A percentile compares a stretch with the other conserved stretches of the same genome.
Evolutionary conservation across 2,797 vertebrate species (phyloP).

Genomic region (Cephalopachus bancanus): DNA sequence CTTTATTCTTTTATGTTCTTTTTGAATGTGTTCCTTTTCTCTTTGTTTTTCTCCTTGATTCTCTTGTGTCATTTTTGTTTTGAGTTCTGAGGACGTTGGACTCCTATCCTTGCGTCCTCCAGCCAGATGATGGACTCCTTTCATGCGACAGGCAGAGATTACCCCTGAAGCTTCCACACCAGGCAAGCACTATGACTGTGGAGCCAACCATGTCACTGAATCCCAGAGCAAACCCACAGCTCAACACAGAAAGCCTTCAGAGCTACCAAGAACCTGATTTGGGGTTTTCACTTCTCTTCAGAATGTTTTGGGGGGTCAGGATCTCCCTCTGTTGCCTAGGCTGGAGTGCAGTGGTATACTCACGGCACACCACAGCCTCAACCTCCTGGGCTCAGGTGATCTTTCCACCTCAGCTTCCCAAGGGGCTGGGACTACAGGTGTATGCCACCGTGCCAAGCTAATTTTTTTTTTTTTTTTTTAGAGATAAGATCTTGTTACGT

Average conservation of each 20-base stretch:
- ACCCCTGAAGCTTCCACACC: background rate
- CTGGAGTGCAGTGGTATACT: no score
- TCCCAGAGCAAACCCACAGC: background rate
- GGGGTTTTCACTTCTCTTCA: background rate
- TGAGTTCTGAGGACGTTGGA: background rate
- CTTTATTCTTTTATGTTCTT: background rate
- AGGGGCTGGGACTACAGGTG: no score
- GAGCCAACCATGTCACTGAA: rapidly evolving
- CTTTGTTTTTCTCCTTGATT: background rate
- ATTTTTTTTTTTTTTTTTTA: no score
- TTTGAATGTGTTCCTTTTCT: background rate
- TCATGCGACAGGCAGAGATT: background rate
- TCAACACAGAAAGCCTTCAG: background rate
- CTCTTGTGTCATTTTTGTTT: background rate
- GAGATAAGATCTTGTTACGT: no score
- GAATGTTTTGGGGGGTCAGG: no score
- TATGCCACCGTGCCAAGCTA: no score
- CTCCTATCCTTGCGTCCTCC: background rate
- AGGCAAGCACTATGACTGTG: rapidly evolving
- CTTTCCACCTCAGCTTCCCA: no score
- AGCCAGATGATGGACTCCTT: background rate
- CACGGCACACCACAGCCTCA: no score
- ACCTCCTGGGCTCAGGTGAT: no score
- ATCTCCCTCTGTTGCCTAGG: no score
- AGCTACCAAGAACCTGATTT: background rate